Base-by-base conservation (phyloP, 2,797 vertebrate genomes). In the Xenentodon cancila region DNA sequence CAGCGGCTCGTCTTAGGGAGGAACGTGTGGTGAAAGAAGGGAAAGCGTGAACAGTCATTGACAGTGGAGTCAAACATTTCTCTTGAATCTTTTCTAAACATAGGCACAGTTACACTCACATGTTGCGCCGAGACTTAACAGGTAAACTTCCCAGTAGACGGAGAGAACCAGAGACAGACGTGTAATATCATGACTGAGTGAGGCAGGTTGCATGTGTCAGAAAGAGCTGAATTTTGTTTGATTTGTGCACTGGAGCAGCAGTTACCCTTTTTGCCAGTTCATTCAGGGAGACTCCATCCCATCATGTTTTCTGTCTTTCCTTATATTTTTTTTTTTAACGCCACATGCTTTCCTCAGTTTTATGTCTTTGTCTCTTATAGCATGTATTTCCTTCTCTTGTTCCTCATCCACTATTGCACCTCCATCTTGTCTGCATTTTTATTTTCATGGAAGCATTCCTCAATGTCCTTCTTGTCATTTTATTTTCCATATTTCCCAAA, bases 241-340 rank as follows among this genome's bases (percentile, higher is more conserved):
- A 75, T 58, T 72, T 78, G 68, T 77, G 81, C 84, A 59, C 71
- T 72, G 73, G 75, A 75, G 73, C 69, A 75, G 71, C 73, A 69
- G 81, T 86, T 79, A 59, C 54, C 62, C 59, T 60, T 64, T 60
- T 72, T 68, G 69, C 80, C 64, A 59, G 64, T 68, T 66, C 79
- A 84, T 75, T 75, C 73, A 78, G 15, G 46, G 60, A 78, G 73
- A 58, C 80, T 75, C 52, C 64, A 62, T 84, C 75, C 75, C 80
- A 59, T 21, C 82, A 65, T 71, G 59, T 63, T 54, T 16, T 25
- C 11, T 37, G 9, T 15, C 22, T 66, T 73, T 54, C 53, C 52
- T 59, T 48, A 53, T 55, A 20, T 34, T 18, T 13, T 43, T 42
- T 67, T 62, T 44, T n/a, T n/a, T n/a, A n/a, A 59, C 69, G 20